Evolutionary conservation across 1,140 invertebrate genomes (phyloP).

Genomic region (Eubasilissa regina): DNA sequence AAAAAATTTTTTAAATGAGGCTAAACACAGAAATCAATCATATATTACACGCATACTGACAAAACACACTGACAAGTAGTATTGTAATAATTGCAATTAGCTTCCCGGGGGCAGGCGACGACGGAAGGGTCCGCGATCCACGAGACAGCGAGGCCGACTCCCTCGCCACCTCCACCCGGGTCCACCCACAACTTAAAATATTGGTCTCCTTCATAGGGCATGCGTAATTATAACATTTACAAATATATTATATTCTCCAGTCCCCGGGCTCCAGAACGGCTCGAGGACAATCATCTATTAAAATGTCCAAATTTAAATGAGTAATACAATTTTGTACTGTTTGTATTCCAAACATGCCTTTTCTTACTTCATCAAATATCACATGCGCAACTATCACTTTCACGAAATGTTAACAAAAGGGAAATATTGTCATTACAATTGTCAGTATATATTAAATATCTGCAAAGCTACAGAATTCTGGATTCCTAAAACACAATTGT

Average conservation of each 20-base stretch:
- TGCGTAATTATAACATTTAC: conserved; percentile 37
- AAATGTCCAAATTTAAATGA: conserved; percentile 58
- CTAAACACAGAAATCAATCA: conserved; percentile 32
- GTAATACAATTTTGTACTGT: conserved; percentile 61
- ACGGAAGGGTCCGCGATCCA: not conserved
- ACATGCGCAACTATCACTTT: conserved; percentile 51
- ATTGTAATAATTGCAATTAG: conserved; percentile 44
- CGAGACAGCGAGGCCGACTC: not conserved
- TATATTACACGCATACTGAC: conserved; percentile 28
- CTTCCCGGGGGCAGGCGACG: not conserved
- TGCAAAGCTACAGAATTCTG: conserved; percentile 4
- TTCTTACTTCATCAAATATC: conserved; percentile 52
- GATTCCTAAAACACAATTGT: conserved; percentile 23
- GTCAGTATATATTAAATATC: conserved; percentile 17
- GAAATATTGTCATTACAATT: conserved; percentile 40
- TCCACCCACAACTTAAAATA: conserved; percentile 30
- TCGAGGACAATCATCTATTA: conserved; percentile 38
- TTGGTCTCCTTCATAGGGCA: conserved; percentile 44
- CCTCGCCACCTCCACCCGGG: not conserved
- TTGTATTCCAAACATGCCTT: conserved; percentile 53
- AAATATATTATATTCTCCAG: conserved; percentile 36
- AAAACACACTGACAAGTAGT: conserved; percentile 51
- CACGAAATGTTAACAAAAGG: conserved; percentile 36
- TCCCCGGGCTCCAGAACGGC: not conserved
- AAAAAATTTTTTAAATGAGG: not conserved